Evolutionary conservation across 2,888 invertebrate species (phyloP), one percentile per base, ranked within the genome.

Genomic region (Agrotis ipsilon): DNA sequence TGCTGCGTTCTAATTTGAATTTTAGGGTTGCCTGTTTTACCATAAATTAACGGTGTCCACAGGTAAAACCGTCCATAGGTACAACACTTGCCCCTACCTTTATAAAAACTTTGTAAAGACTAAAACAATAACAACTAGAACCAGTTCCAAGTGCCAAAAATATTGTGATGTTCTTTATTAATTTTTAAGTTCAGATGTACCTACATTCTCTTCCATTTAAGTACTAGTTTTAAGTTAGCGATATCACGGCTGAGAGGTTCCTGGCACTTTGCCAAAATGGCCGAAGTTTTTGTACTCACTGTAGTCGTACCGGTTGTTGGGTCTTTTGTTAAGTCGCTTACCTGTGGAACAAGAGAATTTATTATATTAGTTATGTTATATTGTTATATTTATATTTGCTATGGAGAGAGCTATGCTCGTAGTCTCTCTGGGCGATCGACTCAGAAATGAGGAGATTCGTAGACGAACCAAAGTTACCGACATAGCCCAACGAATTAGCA

Each of bases 271-370:
- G 63, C 76, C 77, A 75, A 81, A 78, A 60, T 48, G 54, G 27
- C 49, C n/a, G 14, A 66, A 62, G 59, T 67, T 76, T 76, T 59
- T n/a, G 62, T 72, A 76, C 78, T 72, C 61, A 68, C 76, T 61
- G 9, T 48, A 24, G 19, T n/a, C 46, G 21, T 54, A 73, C 43
- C 52, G 27, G 46, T 27, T 54, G 46, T 51, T 1, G 39, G 59
- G 32, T 51, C 11, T 48, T 61, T 49, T 52, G 49, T 72, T 21
- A 68, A 64, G 14, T 57, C 21, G 67, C 78, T 81, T 79, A 79
- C 78, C 78, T 79, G 78, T 55, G 39, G 58, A 66, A 62, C 54
- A 19, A 51, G 21, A 60, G 0, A 46, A 27, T n/a, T 65, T 9
- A 57, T 52, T 48, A 57, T 68, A 57, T 68, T 72, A 67, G n/a